Base-by-base conservation (phyloP, 2,888 invertebrate genomes). In the Vandiemenella viatica region DNA sequence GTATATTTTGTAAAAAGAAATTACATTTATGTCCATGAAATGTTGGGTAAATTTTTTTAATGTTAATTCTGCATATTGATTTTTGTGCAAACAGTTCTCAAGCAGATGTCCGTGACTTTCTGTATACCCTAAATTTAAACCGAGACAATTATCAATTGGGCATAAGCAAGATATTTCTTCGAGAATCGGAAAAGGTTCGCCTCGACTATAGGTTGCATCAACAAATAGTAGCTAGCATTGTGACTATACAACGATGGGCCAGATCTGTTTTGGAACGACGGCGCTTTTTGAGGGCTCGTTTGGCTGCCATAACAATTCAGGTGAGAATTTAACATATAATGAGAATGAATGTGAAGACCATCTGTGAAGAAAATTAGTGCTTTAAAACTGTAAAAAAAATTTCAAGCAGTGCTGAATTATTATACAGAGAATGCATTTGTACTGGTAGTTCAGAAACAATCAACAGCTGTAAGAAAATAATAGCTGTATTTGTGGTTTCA, bases 151-250 rank as follows among this genome's bases (percentile, higher is more conserved):
- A 90, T 70, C 93, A 95, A 67, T 74, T 93, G 56, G 85, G 85
- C 47, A 76, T 77, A 49, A 85, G 83, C 16, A 95, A 95, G 72
- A 87, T 95, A 54, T 95, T 93, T 64, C 78, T 95, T 72, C 76
- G 95, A 37, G 95, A 95, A 65, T 86, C 88, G 21, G 92, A 95
- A 66, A 93, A 95, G 67, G 79, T 89, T 58, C 85, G 89, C 63
- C 69, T 95, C 55, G 95, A 96, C 64, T 87, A 88, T 62, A 80
- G 86, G 57, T 72, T 96, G 47, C 95, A 96, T 66, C 86, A 90
- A 63, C 89, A 90, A 65, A 92, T 95, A 57, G 88, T 95, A 78
- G 82, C 86, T 48, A 84, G 89, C 59, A 93, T 95, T 60, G 82
- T 90, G 55, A 81, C 83, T 15, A 84, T 96, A 59, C 95, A 96